Conservation (phyloP, 2,888 invertebrate species). For the Tholera decimalis region DNA sequence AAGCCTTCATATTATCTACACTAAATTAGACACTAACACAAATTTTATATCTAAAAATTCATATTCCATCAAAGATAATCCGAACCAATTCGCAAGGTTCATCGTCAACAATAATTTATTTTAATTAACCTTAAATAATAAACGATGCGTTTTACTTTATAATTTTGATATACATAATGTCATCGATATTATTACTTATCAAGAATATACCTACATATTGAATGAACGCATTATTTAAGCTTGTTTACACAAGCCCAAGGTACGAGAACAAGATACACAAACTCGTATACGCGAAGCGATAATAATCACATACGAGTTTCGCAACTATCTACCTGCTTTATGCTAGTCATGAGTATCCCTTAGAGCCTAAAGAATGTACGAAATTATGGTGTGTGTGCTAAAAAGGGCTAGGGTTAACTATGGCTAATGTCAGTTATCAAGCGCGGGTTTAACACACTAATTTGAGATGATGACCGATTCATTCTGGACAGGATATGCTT, state of each 20-base stretch:
- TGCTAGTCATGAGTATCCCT: constrained; percentile 59
- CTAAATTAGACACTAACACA: neutral
- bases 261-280: constrained; percentile 59
- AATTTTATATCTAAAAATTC: neutral
- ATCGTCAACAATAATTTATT: neutral
- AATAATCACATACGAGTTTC: constrained; percentile 65
- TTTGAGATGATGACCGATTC: constrained; percentile 37
- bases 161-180: constrained; percentile 11
- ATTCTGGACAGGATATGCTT: constrained; percentile 9
- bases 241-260: constrained; percentile 63
- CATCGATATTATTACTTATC: constrained; percentile 33
- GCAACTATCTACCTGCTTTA: constrained; percentile 58
- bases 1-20: neutral
- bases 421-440: constrained; percentile 47
- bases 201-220: constrained; percentile 31
- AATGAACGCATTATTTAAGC: constrained; percentile 58
- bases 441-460: constrained; percentile 52
- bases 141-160: constrained; percentile 11
- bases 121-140: neutral
- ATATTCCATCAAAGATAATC: constrained; percentile 2
- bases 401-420: constrained; percentile 50
- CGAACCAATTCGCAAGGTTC: neutral
- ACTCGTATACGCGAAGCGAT: constrained; percentile 54
- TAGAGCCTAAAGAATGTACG: constrained; percentile 45
- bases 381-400: constrained; percentile 48